phyloP scores from a whole-genome alignment of 2,888 invertebrate species.

The Drosophila planitibia region DNA sequence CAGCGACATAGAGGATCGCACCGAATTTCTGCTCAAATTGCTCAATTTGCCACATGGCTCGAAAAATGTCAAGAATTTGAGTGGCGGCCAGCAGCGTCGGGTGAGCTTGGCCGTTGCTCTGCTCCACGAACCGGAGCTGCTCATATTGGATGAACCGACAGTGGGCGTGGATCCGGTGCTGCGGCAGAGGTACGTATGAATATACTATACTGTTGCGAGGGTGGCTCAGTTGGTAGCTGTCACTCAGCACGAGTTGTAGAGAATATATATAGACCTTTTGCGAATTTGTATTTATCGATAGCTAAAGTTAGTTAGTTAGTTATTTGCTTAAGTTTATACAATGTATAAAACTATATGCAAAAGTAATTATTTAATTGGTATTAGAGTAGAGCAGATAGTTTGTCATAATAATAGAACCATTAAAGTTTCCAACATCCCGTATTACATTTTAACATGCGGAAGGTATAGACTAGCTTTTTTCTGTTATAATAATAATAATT shows the following conservation, averaged over 20 bases:
- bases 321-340: background rate
- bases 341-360: too few species aligned
- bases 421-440: background rate
- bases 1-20: slow-evolving; percentile 88
- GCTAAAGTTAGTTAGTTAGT: background rate
- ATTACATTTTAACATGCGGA: background rate
- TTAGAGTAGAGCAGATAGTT: background rate
- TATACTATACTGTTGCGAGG: background rate
- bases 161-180: slow-evolving; percentile 96
- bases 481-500: too few species aligned
- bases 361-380: background rate
- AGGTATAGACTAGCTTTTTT: background rate
- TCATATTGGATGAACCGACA: slow-evolving; percentile 97
- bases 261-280: background rate
- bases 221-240: background rate
- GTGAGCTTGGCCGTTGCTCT: slow-evolving; percentile 95
- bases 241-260: too few species aligned
- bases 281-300: background rate
- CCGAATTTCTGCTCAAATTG: slow-evolving; percentile 90
- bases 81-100: slow-evolving; percentile 95
- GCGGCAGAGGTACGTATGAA: slow-evolving; percentile 88
- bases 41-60: slow-evolving; percentile 87
- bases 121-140: slow-evolving; percentile 94
- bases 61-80: slow-evolving; percentile 91
- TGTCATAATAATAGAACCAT: background rate